Base-by-base conservation (phyloP, 2,113 vertebrate species). In the Erinaceus europaeus region DNA sequence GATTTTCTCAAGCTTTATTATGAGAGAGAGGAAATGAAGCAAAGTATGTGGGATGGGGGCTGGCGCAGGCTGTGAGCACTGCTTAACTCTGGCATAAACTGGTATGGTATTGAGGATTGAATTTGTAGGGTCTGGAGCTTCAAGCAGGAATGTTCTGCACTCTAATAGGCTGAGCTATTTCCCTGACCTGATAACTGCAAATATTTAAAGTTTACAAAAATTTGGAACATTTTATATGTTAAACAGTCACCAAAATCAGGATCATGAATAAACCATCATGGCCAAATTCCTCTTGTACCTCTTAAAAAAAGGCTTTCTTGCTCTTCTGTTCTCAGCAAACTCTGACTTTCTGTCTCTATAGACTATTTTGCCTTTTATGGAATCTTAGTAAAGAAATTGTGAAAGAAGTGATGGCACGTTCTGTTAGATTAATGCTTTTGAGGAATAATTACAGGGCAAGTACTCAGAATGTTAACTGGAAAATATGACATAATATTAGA, bases 181-280 rank as follows among this genome's bases (percentile, higher is more conserved):
- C n/a, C n/a, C n/a, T n/a, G n/a, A n/a, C n/a, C n/a, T 1, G 48
- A 5, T 80, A 84, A 68, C 48, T 87, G 5, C 9, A n/a, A 11
- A 44, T 83, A 65, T 59, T 53, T 90, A 23, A 20, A 73, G 6
- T 71, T 48, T n/a, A 59, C 69, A 76, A 67, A 85, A 86, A 74
- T 13, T 79, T 20, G 38, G 53, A 50, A 27, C 23, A 86, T 83
- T 86, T 62, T 23, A 81, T 2, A 6, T 50, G 17, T 69, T 42
- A 79, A 59, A 32, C 23, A 25, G 20, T 93, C 17, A 85, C 18
- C 17, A 38, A 21, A 67, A 34, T 13, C 10, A 67, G 52, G 72
- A n/a, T 36, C n/a, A 88, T 48, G 9, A 80, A 78, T 13, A 13
- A 5, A 17, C 78, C 8, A 17, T 68, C 18, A 5, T 68, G n/a